Percentiles rank a stretch among this genome's conserved stretches.
Evolutionary conservation across 1,140 invertebrate species (phyloP).

Genomic region (Tetramorium alpestre): DNA sequence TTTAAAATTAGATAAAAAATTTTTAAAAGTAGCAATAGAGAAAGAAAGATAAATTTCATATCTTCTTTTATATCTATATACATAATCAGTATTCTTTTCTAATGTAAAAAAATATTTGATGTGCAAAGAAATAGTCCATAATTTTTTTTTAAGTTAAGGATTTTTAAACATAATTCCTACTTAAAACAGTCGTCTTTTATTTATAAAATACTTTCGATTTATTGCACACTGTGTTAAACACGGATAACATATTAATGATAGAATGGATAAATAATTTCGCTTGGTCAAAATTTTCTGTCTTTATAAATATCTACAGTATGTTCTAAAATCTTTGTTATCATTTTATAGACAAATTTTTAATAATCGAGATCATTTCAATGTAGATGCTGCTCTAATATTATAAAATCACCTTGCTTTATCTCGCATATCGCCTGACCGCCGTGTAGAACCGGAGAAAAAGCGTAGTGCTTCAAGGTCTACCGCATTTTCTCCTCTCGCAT

Average conservation of each 20-base stretch:
- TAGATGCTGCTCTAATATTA: not conserved
- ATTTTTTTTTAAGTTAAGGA: not conserved
- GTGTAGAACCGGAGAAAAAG: constrained; percentile 43
- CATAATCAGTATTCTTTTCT: not conserved
- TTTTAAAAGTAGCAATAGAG: not conserved
- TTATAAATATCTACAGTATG: not conserved
- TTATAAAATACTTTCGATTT: not conserved
- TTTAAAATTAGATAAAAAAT: not conserved
- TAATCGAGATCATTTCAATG: not conserved
- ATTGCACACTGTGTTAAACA: not conserved
- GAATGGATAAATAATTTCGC: not conserved
- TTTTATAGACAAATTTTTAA: not conserved
- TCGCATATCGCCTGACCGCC: constrained; percentile 15
- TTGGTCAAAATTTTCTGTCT: not conserved
- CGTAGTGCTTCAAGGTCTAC: constrained; percentile 51
- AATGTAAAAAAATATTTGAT: not conserved
- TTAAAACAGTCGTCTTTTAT: not conserved
- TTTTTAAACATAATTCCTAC: no score
- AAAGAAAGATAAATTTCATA: not conserved
- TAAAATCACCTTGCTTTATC: constrained; percentile 40
- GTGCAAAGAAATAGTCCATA: not conserved
- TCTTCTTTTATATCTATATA: not conserved
- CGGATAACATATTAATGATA: not conserved
- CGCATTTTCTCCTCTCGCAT: constrained; percentile 48
- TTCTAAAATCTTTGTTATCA: not conserved